Percentiles rank a stretch among this genome's conserved stretches.
Evolutionary conservation across 2,888 invertebrate species (phyloP).

Genomic region (Epinotia ramella): DNA sequence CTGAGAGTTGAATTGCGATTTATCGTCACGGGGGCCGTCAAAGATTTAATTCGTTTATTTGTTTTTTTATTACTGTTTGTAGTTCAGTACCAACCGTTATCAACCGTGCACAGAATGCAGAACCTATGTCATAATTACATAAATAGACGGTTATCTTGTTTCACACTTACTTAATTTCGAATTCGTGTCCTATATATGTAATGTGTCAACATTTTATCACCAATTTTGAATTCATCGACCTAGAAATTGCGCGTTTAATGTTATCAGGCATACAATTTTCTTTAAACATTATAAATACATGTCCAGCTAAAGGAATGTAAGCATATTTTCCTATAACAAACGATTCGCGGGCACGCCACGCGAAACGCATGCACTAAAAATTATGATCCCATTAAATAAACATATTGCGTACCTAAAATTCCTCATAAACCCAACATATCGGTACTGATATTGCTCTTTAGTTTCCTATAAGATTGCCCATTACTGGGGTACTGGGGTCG

Average conservation of each 20-base stretch:
- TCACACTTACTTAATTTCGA: neutral
- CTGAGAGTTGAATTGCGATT: conserved; percentile 81
- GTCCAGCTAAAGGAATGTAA: neutral
- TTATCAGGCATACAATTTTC: neutral
- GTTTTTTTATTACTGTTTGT: neutral
- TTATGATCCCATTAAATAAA: conserved; percentile 72
- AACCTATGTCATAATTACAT: neutral
- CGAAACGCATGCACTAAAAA: conserved; percentile 50
- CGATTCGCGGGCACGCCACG: conserved; percentile 31
- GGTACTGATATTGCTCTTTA: conserved; percentile 60
- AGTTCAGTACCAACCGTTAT: neutral
- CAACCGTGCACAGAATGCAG: neutral
- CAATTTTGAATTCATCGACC: neutral
- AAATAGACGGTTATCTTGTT: neutral
- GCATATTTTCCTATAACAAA: conserved; percentile 4
- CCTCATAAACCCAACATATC: conserved; percentile 75
- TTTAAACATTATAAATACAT: neutral
- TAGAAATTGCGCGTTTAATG: neutral
- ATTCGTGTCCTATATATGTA: neutral
- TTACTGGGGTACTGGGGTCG: conserved; percentile 60
- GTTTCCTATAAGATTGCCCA: conserved; percentile 62
- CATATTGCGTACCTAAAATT: conserved; percentile 72
- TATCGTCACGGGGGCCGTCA: conserved; percentile 61
- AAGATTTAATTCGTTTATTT: conserved; percentile 29
- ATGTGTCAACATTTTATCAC: neutral